These are phyloP conservation scores for Cetoscarus ocellatus DNA, from an alignment of 2,797 vertebrate genomes.

Conservation along the genomic window DNA sequence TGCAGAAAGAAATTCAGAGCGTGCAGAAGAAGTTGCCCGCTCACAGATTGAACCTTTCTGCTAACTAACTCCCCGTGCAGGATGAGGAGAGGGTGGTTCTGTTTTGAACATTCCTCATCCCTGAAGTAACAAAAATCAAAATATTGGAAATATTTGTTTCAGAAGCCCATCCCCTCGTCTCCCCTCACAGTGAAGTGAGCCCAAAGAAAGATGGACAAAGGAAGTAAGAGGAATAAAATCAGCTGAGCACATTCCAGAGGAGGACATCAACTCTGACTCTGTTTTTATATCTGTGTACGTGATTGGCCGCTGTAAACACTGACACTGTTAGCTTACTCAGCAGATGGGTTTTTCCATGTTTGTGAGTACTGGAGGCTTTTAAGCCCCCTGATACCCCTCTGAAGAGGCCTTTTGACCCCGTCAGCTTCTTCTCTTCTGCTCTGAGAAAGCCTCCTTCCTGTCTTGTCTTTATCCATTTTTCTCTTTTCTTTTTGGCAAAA, in stretches of 20 bases:
- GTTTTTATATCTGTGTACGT: slow-evolving; percentile 42
- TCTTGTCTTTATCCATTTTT: neutral
- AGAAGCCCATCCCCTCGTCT: neutral
- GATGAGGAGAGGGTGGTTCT: slow-evolving; percentile 19
- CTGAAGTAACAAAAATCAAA: slow-evolving; percentile 40
- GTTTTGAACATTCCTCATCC: slow-evolving; percentile 48
- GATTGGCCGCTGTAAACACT: slow-evolving; percentile 55
- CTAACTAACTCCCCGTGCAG: slow-evolving; percentile 26
- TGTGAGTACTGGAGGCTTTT: slow-evolving; percentile 46
- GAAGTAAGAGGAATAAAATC: slow-evolving; percentile 23
- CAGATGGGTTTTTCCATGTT: slow-evolving; percentile 41
- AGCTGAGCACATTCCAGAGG: slow-evolving; percentile 30
- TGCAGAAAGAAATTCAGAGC: neutral
- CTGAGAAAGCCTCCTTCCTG: neutral
- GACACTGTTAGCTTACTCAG: slow-evolving; percentile 53
- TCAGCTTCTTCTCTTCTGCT: slow-evolving; percentile 12
- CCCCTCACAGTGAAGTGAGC: neutral
- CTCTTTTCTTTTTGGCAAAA: neutral
- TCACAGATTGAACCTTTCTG: slow-evolving; percentile 35
- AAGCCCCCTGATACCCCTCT: slow-evolving; percentile 34
- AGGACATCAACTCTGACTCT: slow-evolving; percentile 22
- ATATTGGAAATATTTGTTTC: slow-evolving; percentile 32
- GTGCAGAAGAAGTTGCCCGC: slow-evolving; percentile 14
- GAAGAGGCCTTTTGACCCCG: slow-evolving; percentile 50
- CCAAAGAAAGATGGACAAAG: slow-evolving; percentile 8